Base-by-base conservation (phyloP, 2,888 invertebrate genomes). In the Ceraclea dissimilis region DNA sequence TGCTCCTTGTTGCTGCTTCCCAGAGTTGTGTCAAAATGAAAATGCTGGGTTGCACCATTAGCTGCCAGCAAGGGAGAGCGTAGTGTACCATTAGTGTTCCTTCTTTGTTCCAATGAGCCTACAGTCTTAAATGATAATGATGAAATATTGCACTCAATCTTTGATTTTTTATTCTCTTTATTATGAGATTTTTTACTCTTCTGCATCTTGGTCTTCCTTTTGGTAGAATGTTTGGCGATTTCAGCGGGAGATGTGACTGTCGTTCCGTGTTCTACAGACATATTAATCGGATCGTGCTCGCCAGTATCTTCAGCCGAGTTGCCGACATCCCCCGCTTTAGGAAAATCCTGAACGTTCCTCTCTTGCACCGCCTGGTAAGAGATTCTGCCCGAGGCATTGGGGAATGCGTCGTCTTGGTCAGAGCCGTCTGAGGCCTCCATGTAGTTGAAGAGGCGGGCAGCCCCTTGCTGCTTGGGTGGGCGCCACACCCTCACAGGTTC, bases 391-490 rank as follows among this genome's bases (percentile, higher is more conserved):
- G 74, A 69, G 74, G 70, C 39, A 46, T 46, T 54, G 33, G 56
- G 54, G 55, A 60, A 58, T 39, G 39, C 16, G 55, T 60, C 56
- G 19, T 61, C 63, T 62, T 52, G 67, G 63, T 26, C 67, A 67
- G 58, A 74, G 65, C 84, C 84, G 74, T 86, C 86, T 64, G 79
- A 82, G 61, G 86, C 87, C 73, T 84, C 87, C 78, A 85, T 79
- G 77, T 83, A 87, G 66, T 81, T 85, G 74, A 86, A 86, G 54
- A 86, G 77, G 58, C 85, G 76, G 63, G 84, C 84, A 56, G 85
- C 85, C 62, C 85, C 85, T 63, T 81, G 80, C 66, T 75, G 80
- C 66, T 74, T 73, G 66, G 69, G 71, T 63, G 56, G 57, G 56
- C 67, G 69, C 68, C 65, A 54, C 69, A 66, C 63, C 69, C 69